Evolutionary conservation across 2,113 vertebrate genomes (phyloP).

Genomic region (Calidris pugnax): DNA sequence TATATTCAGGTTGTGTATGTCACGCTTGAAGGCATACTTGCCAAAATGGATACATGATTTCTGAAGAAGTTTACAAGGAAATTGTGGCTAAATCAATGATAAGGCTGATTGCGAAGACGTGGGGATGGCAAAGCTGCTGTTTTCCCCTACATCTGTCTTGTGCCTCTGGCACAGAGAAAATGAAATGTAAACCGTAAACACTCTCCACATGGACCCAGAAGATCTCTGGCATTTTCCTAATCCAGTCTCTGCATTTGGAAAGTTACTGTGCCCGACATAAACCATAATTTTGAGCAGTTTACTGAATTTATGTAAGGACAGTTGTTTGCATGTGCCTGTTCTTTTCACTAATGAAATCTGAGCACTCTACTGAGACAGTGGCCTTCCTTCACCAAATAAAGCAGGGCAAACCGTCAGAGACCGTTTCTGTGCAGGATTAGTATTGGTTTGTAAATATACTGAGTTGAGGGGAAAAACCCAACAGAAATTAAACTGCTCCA

Average conservation of each 20-base stretch:
- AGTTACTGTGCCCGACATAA: neutral
- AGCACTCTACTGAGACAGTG: neutral
- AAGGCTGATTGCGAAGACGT: slow-evolving; percentile 20
- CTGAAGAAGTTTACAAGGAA: slow-evolving; percentile 4
- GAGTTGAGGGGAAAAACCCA: neutral
- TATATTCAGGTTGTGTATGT: neutral
- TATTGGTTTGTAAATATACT: neutral
- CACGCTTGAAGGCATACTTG: neutral
- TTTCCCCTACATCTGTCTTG: neutral
- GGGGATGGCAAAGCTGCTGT: neutral
- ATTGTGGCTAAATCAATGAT: neutral
- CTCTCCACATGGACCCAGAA: neutral
- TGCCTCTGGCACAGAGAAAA: neutral
- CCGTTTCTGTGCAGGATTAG: neutral
- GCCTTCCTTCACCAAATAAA: neutral
- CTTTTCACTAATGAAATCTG: neutral
- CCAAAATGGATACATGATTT: neutral
- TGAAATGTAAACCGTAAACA: neutral
- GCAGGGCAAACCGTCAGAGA: neutral
- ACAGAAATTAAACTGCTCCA: neutral
- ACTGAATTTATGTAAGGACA: neutral
- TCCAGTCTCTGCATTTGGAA: neutral
- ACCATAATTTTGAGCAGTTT: neutral
- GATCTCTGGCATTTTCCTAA: neutral
- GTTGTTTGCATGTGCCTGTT: neutral